Evolutionary conservation across 2,113 vertebrate species (phyloP), one percentile per base, ranked within the genome.

Genomic region (Phrynosoma blainvillii): DNA sequence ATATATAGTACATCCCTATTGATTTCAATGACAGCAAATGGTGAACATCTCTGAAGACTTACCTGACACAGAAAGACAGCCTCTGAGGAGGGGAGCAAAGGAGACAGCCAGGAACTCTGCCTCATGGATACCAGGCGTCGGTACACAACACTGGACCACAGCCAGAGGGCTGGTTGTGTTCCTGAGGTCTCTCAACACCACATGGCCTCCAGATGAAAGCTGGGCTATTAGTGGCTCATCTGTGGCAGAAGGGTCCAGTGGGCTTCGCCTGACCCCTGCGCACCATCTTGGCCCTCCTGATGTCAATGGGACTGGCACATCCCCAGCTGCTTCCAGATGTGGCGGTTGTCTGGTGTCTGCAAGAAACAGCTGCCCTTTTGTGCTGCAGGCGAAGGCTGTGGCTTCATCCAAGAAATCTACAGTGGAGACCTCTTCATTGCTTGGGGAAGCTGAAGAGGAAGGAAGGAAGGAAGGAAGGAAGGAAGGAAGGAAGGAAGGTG

Each of bases 61-160:
- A 98, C 97, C 97, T 78, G 97, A 97, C 21, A 97, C 92, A 0
- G 97, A 91, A 18, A 98, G 42, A 52, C 88, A 94, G 18, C 90
- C 82, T 12, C 92, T 76, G 56, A 97, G 89, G 42, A 83, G 89
- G 2, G 97, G 97, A 18, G 97, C 96, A 95, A 97, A 97, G 8
- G 91, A 94, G 91, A 97, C 89, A 0, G 12, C 86, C 93, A 96
- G 89, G 18, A 94, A 88, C 0, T 92, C 87, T 59, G 10, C 70
- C 36, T n/a, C n/a, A 30, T 73, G 4, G 13, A 20, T 20, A 23
- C 7, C 36, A 2, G 20, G 59, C 0, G 65, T 56, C 21, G 90
- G 74, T 52, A 94, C 3, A 10, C 92, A 90, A 74, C 96, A 93
- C 85, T 54, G 95, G 52, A 95, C 96, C 80, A 16, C 90, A 82